Evolutionary conservation across 2,888 invertebrate genomes (phyloP).

Genomic region (Silvanus unidentatus): DNA sequence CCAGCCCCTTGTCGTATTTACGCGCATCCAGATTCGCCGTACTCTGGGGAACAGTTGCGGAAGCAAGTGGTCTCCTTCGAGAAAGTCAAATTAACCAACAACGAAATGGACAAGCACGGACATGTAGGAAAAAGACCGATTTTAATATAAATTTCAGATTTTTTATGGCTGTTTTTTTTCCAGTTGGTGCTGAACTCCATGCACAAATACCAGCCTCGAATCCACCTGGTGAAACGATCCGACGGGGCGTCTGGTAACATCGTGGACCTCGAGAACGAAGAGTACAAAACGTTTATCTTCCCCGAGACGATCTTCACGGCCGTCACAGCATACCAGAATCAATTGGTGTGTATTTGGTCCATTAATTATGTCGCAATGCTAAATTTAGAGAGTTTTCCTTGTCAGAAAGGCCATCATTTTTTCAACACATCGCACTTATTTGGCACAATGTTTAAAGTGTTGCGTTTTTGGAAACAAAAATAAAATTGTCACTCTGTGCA

Average conservation of each 20-base stretch:
- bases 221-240: constrained; percentile 66
- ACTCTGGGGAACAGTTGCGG: constrained; percentile 88
- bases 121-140: constrained; percentile 60
- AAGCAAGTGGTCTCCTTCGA: constrained; percentile 98
- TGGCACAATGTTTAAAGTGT: no score
- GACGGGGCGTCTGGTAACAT: constrained; percentile 56
- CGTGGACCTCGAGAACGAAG: constrained; percentile 64
- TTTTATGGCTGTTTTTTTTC: constrained; percentile 23
- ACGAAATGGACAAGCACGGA: constrained; percentile 93
- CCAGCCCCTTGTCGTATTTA: constrained; percentile 90
- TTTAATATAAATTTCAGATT: neutral
- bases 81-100: constrained; percentile 97
- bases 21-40: constrained; percentile 95
- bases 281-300: constrained; percentile 72
- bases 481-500: constrained; percentile 5
- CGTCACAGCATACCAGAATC: constrained; percentile 83
- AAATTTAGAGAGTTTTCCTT: no score
- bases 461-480: no score
- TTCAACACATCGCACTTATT: no score
- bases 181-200: constrained; percentile 79
- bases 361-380: no score
- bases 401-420: constrained; percentile 29
- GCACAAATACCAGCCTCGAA: constrained; percentile 79
- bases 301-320: constrained; percentile 80
- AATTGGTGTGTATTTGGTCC: constrained; percentile 64